Percentiles rank a stretch among this genome's conserved stretches.
Evolutionary conservation across 2,113 vertebrate genomes (phyloP).

Genomic region (Poeciliopsis turrubarensis): DNA sequence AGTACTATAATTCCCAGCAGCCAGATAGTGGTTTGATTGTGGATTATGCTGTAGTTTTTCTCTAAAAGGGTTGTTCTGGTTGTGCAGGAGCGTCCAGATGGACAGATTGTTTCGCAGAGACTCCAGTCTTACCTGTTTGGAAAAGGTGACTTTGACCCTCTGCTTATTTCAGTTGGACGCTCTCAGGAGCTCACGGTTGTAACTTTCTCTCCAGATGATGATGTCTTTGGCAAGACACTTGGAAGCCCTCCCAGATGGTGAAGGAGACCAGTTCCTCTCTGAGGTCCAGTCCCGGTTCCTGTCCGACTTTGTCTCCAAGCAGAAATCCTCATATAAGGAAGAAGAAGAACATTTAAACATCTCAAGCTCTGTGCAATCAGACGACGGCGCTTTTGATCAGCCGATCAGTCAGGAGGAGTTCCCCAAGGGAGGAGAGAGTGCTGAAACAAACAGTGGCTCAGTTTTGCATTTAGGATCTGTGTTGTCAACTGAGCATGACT

Average conservation of each 20-base stretch:
- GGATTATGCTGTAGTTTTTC: background rate
- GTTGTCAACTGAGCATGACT: conserved; percentile 66
- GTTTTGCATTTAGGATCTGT: conserved; percentile 74
- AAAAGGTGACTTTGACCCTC: conserved; percentile 84
- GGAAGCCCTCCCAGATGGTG: conserved; percentile 83
- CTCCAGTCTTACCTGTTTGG: conserved; percentile 92
- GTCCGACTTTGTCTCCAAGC: conserved; percentile 81
- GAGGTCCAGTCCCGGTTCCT: conserved; percentile 90
- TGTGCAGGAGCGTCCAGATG: conserved; percentile 89
- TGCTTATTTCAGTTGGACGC: background rate
- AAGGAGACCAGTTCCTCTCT: conserved; percentile 86
- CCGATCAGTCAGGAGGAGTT: conserved; percentile 4
- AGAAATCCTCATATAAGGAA: conserved; percentile 57
- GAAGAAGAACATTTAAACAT: conserved; percentile 50
- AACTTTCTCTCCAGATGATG: conserved; percentile 83
- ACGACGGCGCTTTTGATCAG: conserved; percentile 28
- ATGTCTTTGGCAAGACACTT: conserved; percentile 89
- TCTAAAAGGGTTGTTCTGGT: conserved; percentile 17
- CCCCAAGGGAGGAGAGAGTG: conserved; percentile 9
- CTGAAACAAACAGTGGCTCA: conserved; percentile 19
- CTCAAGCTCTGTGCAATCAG: conserved; percentile 26
- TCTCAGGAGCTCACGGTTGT: background rate
- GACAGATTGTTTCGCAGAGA: conserved; percentile 89
- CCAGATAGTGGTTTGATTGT: background rate
- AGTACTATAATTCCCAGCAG: background rate